Evolutionary conservation across 2,888 invertebrate species (phyloP), one percentile per base, ranked within the genome.

Genomic region (Pristionchus mayeri): DNA sequence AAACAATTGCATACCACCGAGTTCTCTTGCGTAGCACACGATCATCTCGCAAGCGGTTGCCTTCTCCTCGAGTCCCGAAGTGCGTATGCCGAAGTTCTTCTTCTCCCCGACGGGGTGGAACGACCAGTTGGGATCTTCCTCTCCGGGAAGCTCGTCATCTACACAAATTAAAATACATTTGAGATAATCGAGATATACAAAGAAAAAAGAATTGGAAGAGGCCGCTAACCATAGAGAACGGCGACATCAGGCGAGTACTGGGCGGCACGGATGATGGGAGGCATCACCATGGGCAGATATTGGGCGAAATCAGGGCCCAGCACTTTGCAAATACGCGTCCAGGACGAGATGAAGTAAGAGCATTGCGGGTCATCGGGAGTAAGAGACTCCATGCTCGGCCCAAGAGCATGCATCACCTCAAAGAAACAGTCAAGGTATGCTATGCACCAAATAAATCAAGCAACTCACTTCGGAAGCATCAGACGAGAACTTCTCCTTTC

Each of bases 331-430:
- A 99, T 98, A 89, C 99, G 95, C 0, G 98, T 97, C 99, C 99
- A 99, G 0, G 98, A 98, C 0, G 98, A 97, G 89, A 99, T 98
- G 93, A 99, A 95, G 94, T 98, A 99, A 18, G 97, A 97, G 37
- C 98, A 96, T 93, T 94, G 91, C 1, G 89, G 89, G 81, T 89
- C 88, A 67, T 88, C 89, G 71, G 88, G 87, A 37, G 86, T 86
- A 52, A 88, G 85, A 44, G 86, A 85, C 54, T 86, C 85, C 87
- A 88, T 88, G 54, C 85, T 85, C 24, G 85, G 85, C 52, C 85
- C 86, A 52, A 88, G 86, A 54, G 87, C 81, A 30, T 86, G 87
- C 85, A 89, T 75, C 30, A 85, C 80, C 63, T 76, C 71, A 54
- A 75, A 34, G 21, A 16, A 34, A 16, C 52, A 52, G 34, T 67